Evolutionary conservation across 2,888 invertebrate species (phyloP), one percentile per base, ranked within the genome.

Genomic region (Orthonychiurus folsomi): DNA sequence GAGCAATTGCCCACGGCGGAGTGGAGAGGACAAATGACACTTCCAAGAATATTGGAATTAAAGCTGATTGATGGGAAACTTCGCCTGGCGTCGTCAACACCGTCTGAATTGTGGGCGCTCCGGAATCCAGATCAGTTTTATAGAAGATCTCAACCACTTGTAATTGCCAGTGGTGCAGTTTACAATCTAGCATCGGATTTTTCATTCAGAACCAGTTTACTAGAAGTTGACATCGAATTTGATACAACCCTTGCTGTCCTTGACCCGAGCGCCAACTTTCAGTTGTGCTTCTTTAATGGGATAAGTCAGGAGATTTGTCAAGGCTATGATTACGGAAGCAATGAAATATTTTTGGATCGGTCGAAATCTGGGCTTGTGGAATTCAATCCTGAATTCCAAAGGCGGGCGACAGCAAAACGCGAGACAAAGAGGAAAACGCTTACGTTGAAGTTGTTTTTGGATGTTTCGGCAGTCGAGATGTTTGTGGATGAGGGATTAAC

Each of bases 21-120:
- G 1, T 70, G 62, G 62, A 60, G 65, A 12, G 72, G 72, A 1
- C 69, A 69, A 60, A 71, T 72, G 69, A 72, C 72, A 5, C 25
- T 69, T 1, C 65, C 69, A 1, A 23, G 67, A 12, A 57, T 28
- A 18, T 26, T 67, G 1, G 50, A 47, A 18, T 26, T 66, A 1
- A 61, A 18, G n/a, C 24, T 21, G 3, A n/a, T 56, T 18, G 26
- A 56, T 12, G 61, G 47, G 5, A 26, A 21, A 1, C 3, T 60
- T 18, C 26, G 63, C 1, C 61, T 66, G 1, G 23, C 3, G 20
- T 66, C 66, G 1, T 2, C 2, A 1, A 9, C 61, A 1, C 56
- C 54, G 1, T 24, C 47, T 18, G 66, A 64, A 54, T 28, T 66
- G 1, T n/a, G 2, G 1, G n/a, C 24, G 15, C 26, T 63, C 1